Conservation (phyloP, 2,113 vertebrate species). For the Sphaerodactylus townsendi region DNA sequence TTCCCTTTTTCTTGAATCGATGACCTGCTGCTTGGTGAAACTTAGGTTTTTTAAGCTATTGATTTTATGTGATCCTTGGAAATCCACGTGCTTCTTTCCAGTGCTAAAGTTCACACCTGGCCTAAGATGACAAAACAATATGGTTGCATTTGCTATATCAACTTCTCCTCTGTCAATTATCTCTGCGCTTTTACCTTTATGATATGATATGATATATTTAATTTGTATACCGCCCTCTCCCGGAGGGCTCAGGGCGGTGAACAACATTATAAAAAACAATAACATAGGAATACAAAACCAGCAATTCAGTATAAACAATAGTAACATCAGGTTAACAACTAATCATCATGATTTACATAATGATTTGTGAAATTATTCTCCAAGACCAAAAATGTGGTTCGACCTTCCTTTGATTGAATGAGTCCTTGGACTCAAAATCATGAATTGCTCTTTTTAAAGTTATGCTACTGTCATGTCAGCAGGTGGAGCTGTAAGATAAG, state of each 20-base stretch:
- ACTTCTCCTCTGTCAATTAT: neutral
- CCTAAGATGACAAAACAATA: neutral
- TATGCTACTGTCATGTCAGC: conserved; percentile 21
- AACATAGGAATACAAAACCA: no score
- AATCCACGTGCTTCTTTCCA: neutral
- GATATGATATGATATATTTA: no score
- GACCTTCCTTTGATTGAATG: neutral
- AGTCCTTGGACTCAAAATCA: neutral
- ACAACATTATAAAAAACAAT: no score
- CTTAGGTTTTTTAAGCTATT: neutral
- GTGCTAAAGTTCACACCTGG: neutral
- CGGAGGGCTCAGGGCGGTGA: no score
- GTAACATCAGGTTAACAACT: no score
- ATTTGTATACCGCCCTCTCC: no score
- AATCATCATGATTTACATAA: no score
- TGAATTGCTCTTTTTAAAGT: neutral
- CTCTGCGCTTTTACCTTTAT: neutral
- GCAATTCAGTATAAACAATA: no score
- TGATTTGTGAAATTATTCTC: neutral
- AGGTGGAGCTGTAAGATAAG: conserved; percentile 68
- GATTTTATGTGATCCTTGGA: neutral
- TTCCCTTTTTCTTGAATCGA: neutral
- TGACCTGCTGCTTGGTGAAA: neutral
- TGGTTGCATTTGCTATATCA: neutral
- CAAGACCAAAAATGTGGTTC: neutral